phyloP scores from a whole-genome alignment of 2,888 invertebrate genomes.

The Cephus spinipes region DNA sequence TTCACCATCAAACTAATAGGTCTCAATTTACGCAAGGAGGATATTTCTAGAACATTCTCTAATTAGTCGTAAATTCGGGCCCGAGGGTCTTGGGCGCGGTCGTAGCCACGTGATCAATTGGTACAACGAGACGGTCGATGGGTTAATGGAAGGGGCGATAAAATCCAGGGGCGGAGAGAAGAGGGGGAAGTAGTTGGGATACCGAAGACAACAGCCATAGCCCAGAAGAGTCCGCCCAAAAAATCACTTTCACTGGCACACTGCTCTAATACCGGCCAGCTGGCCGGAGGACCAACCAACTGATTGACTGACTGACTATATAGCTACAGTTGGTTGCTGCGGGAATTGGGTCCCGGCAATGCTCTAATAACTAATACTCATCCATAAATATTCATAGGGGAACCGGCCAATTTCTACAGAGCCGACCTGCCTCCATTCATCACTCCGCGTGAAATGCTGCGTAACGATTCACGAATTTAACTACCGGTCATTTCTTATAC shows the following conservation, averaged over 20 bases:
- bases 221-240: constrained; percentile 4
- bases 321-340: too few species aligned
- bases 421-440: background rate
- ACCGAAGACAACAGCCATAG: background rate
- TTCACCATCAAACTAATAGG: background rate
- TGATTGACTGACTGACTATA: too few species aligned
- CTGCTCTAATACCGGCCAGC: background rate
- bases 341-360: background rate
- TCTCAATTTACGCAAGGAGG: background rate
- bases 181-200: background rate
- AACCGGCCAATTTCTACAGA: background rate
- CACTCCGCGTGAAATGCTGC: constrained; percentile 7
- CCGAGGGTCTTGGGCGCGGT: background rate
- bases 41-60: background rate
- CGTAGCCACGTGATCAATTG: too few species aligned
- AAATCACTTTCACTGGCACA: constrained; percentile 10
- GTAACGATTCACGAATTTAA: constrained; percentile 9
- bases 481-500: background rate
- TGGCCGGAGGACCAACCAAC: too few species aligned
- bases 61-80: constrained; percentile 5
- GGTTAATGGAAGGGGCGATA: too few species aligned
- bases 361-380: constrained; percentile 5
- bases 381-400: constrained; percentile 9
- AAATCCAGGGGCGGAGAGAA: too few species aligned
- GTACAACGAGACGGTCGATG: too few species aligned